Base-by-base conservation (phyloP, 2,888 invertebrate genomes). In the Coleophora deauratella region DNA sequence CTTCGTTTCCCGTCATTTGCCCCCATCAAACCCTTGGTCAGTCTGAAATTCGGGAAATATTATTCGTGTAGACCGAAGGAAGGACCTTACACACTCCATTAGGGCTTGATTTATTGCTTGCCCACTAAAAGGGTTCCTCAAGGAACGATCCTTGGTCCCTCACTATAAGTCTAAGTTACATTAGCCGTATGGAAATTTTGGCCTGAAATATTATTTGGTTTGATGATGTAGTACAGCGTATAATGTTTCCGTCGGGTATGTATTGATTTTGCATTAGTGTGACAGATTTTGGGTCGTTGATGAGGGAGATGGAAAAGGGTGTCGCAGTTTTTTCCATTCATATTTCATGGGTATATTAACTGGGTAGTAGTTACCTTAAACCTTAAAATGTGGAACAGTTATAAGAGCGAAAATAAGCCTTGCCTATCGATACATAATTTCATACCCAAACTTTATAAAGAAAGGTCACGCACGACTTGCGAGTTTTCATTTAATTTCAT, bases 111-210 rank as follows among this genome's bases (percentile, higher is more conserved):
- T 81, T 82, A 82, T 82, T 63, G 66, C 72, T 62, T 27, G 52
- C 61, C 66, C 68, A 71, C 76, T 80, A 81, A 81, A 81, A 81
- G 81, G 77, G 78, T 81, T 73, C 68, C 72, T 54, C 72, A 74
- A 77, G 77, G 72, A 73, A 59, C 71, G 59, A 62, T 71, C 64
- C 68, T 73, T 55, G 68, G 72, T 54, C 76, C 76, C 65, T 66
- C 65, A 58, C 62, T 71, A 62, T 70, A 69, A 66, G 62, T 72
- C 76, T 75, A 67, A 72, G 66, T 67, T 74, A 71, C 72, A 79
- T 78, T 76, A 77, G 73, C 63, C 66, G 64, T 74, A 80, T 78
- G 78, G 71, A 74, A 77, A 80, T 79, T 62, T 68, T 54, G 57
- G 57, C 59, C 62, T 57, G 57, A 67, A 71, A 70, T 69, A 70